Evolutionary conservation across 2,888 invertebrate species (phyloP), one percentile per base, ranked within the genome.

Genomic region (Oscheius sp.): DNA sequence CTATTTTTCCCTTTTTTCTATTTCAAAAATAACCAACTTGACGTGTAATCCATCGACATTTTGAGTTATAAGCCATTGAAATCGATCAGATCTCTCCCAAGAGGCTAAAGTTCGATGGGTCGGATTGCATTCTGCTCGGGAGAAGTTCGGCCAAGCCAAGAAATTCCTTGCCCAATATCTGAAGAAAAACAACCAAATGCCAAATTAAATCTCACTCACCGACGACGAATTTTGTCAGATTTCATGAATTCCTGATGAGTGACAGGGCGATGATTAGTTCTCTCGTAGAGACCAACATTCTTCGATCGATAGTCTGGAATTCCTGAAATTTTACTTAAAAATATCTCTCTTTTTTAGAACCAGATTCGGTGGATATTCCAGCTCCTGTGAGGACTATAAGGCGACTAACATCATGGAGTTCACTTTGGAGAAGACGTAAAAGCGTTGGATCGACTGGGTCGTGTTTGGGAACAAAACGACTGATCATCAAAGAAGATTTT

Each of bases 81-180:
- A 88, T 86, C 90, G 90, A 29, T 73, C 77, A 15, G 72, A 73
- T 25, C 42, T 53, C 50, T 84, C 84, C 82, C 95, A 91, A 33
- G 91, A 88, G 48, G 91, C 91, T 33, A 97, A 86, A 10, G 91
- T 89, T 65, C 89, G 86, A 88, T 98, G 97, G 4, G 91, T 91
- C 0, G 86, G 84, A 88, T 96, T 98, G 2, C 96, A 96, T 85
- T 91, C 84, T 75, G 67, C 84, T 15, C 66, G 25, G 0, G 93
- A 93, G 87, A 97, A 96, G 71, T 90, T 79, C 1, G 89, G 89
- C 96, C 96, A 97, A 0, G 93, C 96, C 12, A 95, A 90, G 88
- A 91, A 97, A 88, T 96, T 97, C 76, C 97, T 90, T 0, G 96
- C 95, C 97, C 96, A 97, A 86, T 95, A 96, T 65, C 95, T 78